Base-by-base conservation (phyloP, 2,888 invertebrate species). In the Orthosia cruda region DNA sequence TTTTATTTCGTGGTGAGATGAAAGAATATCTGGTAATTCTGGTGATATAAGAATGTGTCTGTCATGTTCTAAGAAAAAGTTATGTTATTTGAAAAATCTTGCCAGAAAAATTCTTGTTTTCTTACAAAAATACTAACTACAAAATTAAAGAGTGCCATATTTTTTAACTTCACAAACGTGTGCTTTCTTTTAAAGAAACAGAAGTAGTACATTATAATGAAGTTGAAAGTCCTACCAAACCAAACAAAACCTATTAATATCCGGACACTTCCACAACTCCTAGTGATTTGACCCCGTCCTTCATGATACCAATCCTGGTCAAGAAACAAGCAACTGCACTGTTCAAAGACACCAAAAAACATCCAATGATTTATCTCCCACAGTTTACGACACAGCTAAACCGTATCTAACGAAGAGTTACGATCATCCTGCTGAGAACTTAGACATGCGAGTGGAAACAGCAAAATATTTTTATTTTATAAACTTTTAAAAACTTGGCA, bases 361-460 rank as follows among this genome's bases (percentile, higher is more conserved):
- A 81, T 64, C 72, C 81, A 57, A 70, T 81, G 72, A 86, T 89
- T 89, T 88, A 92, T 90, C 86, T 87, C 85, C 81, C 80, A 79
- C 82, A 85, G 83, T 86, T 83, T 83, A 84, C 84, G 86, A 89
- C 83, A 84, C 77, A 87, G 87, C 84, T 85, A 77, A 85, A 85
- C 71, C 83, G 81, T 84, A 82, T 83, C 89, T 91, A 89, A 90
- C 84, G 81, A 89, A 73, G 77, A 85, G 62, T 75, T 81, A 84
- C 71, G 87, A 74, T 58, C 61, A 47, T 79, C 66, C 59, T 67
- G 50, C 66, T 67, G 71, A 49, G 40, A 76, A 79, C 58, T 79
- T 82, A 80, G 77, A 47, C 26, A 66, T 74, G 61, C 67, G 26
- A 61, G 20, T 40, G 13, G 55, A 83, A 84, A 85, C 80, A 64